phyloP scores from a whole-genome alignment of 2,888 invertebrate species.

The Mythimna pallens region DNA sequence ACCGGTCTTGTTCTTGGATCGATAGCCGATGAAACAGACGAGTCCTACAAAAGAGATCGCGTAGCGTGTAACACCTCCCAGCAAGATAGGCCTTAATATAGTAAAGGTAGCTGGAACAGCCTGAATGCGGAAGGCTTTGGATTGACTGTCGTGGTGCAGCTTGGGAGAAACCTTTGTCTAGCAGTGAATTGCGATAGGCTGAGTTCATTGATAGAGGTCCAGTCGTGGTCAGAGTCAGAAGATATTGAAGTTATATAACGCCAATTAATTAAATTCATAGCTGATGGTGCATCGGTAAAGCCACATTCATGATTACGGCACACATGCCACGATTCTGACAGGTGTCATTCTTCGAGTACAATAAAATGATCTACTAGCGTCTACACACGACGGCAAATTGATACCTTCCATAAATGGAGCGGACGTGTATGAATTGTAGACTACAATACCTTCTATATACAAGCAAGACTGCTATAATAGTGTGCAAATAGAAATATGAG shows the following conservation, averaged over 20 bases:
- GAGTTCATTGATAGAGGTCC: background rate
- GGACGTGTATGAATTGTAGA: slow-evolving; percentile 47
- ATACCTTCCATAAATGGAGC: slow-evolving; percentile 51
- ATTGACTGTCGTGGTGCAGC: background rate
- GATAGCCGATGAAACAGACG: background rate
- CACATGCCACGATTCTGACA: slow-evolving; percentile 40
- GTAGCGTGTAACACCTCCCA: background rate
- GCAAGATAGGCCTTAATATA: no score
- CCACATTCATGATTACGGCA: slow-evolving; percentile 17
- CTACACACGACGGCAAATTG: slow-evolving; percentile 48
- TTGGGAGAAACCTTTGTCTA: background rate
- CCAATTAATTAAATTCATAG: background rate
- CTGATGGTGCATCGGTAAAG: slow-evolving; percentile 24
- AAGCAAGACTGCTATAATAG: slow-evolving; percentile 31
- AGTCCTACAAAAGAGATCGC: background rate
- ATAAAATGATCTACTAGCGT: slow-evolving; percentile 42
- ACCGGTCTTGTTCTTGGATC: background rate
- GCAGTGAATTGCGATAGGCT: background rate
- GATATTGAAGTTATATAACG: background rate
- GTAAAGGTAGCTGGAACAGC: background rate
- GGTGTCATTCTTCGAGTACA: slow-evolving; percentile 47
- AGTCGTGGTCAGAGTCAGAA: background rate
- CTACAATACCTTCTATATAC: slow-evolving; percentile 34
- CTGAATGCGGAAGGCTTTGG: background rate
- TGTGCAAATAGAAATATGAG: slow-evolving; percentile 20